Percentiles rank a stretch among this genome's conserved stretches.
These are phyloP conservation scores for Mantis religiosa DNA, from an alignment of 2,888 invertebrate genomes.

Conservation along the genomic window DNA sequence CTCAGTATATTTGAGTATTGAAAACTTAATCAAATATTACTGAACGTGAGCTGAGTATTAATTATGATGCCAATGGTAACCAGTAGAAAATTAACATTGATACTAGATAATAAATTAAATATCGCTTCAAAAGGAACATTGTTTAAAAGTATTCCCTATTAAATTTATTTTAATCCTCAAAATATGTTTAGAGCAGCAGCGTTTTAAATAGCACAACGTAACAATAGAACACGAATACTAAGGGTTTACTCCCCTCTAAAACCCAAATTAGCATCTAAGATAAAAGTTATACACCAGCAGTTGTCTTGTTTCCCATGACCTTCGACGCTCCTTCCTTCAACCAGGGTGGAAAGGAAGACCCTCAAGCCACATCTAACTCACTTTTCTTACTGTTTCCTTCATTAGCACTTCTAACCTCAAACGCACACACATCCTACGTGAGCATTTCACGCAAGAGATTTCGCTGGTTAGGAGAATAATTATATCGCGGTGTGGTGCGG, in stretches of 20 bases:
- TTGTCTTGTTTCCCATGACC: constrained; percentile 17
- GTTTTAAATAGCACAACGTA: too few relatives aligned
- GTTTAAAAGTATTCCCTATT: too few relatives aligned
- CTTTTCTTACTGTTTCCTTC: constrained; percentile 9
- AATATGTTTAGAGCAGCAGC: too few relatives aligned
- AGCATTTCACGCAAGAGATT: constrained; percentile 8
- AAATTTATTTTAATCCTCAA: too few relatives aligned
- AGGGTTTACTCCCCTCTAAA: background rate
- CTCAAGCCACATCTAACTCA: background rate
- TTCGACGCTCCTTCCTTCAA: background rate
- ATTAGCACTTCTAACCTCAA: constrained; percentile 19
- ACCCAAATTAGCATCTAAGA: background rate
- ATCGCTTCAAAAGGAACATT: too few relatives aligned
- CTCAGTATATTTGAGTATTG: too few relatives aligned
- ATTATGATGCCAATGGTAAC: too few relatives aligned
- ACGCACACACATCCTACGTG: background rate
- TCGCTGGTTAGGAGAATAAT: constrained; percentile 10
- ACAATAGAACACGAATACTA: too few relatives aligned
- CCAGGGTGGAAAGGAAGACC: background rate
- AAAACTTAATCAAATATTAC: too few relatives aligned
- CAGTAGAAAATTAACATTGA: too few relatives aligned
- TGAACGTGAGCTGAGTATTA: too few relatives aligned
- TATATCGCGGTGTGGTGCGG: background rate
- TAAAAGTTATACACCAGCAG: background rate
- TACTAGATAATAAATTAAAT: too few relatives aligned